Percentiles rank a stretch among this genome's conserved stretches.
Evolutionary conservation across 2,888 invertebrate genomes (phyloP).

Genomic region (Spodoptera exigua): DNA sequence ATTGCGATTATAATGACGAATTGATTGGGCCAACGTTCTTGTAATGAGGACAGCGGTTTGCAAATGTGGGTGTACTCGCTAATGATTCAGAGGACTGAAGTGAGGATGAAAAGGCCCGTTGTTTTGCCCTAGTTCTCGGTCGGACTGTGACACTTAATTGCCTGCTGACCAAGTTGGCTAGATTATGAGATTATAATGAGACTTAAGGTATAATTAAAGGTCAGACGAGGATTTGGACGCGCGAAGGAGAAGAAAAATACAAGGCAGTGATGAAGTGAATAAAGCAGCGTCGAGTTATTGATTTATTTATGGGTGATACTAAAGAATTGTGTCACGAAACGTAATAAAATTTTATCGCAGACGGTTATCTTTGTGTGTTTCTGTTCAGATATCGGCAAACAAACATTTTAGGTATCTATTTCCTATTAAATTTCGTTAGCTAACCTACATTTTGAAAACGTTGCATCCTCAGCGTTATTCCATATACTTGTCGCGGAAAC

Average conservation of each 20-base stretch:
- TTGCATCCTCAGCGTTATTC: conserved; percentile 28
- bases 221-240: conserved; percentile 53
- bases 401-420: conserved; percentile 58
- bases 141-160: conserved; percentile 57
- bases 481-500: conserved; percentile 8
- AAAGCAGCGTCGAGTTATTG: conserved; percentile 59
- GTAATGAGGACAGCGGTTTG: conserved; percentile 77
- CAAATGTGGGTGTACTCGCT: conserved; percentile 80
- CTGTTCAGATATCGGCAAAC: conserved; percentile 60
- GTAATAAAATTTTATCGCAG: conserved; percentile 76
- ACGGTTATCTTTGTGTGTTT: conserved; percentile 68
- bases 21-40: conserved; percentile 81
- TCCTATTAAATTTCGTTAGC: conserved; percentile 56
- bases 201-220: conserved; percentile 64
- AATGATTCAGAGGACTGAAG: conserved; percentile 78
- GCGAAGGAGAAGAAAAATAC: conserved; percentile 8
- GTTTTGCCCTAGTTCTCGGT: conserved; percentile 71
- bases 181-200: conserved; percentile 62
- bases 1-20: conserved; percentile 83
- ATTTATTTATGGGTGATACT: conserved; percentile 62
- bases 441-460: conserved; percentile 53
- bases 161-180: conserved; percentile 65
- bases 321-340: conserved; percentile 73
- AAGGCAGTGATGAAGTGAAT: conserved; percentile 30
- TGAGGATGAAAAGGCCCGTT: conserved; percentile 76